A percentile compares a stretch with the other conserved stretches of the same genome.
Conservation (phyloP, 2,113 vertebrate species). For the Neolamprologus kungweensis region DNA sequence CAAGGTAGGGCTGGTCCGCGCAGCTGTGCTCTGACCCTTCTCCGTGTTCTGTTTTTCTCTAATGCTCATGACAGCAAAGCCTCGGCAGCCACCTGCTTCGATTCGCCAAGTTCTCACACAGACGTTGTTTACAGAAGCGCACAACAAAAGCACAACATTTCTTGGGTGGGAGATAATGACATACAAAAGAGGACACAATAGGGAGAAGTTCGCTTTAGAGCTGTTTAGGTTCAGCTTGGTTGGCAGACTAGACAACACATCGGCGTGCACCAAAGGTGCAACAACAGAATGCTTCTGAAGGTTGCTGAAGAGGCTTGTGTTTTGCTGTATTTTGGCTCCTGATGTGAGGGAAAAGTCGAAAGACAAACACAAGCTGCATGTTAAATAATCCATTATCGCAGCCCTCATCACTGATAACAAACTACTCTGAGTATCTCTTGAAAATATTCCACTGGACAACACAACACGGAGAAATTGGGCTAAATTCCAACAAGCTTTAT, state of each 20-base stretch:
- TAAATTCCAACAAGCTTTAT: background rate
- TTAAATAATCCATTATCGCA: conserved; percentile 16
- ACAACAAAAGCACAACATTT: conserved; percentile 73
- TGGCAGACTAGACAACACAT: conserved; percentile 71
- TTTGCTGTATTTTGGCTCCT: conserved; percentile 61
- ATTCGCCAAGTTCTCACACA: conserved; percentile 63
- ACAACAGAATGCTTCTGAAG: conserved; percentile 61
- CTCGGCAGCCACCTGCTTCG: conserved; percentile 66
- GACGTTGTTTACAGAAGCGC: conserved; percentile 69
- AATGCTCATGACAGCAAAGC: conserved; percentile 65
- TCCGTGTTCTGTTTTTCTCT: conserved; percentile 51
- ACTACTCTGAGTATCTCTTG: background rate
- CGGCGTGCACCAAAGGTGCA: conserved; percentile 47
- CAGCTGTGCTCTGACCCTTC: conserved; percentile 58
- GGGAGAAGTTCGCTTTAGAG: conserved; percentile 33
- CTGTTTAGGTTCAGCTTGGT: conserved; percentile 66
- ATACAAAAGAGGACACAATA: conserved; percentile 44
- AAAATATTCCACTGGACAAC: background rate
- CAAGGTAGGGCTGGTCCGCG: conserved; percentile 38
- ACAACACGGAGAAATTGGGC: background rate
- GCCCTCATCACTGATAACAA: conserved; percentile 26
- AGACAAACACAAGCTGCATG: conserved; percentile 28
- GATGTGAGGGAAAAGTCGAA: conserved; percentile 4
- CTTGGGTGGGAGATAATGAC: conserved; percentile 61
- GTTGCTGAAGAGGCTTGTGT: conserved; percentile 22